Base-by-base conservation (phyloP, 2,797 vertebrate species). In the Typhlichthys subterraneus region DNA sequence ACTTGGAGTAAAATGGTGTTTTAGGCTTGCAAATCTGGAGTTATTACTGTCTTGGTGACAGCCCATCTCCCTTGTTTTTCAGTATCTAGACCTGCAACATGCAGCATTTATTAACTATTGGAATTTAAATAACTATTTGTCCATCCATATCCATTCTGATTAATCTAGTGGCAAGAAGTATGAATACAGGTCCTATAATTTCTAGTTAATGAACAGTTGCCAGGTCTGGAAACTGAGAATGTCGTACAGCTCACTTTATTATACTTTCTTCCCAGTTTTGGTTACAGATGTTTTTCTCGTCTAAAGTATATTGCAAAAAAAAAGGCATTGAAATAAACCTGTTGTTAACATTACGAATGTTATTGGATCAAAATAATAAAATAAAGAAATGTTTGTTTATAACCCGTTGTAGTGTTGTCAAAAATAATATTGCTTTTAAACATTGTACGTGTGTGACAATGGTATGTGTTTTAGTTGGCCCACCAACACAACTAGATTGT, bases 311-410 rank as follows among this genome's bases (percentile, higher is more conserved):
- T 38, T 54, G 53, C 2, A 13, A 55, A 15, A 17, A 17, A 33
- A 55, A 55, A 8, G 7, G 4, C 57, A 63, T 72, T 65, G 23
- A 63, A 76, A 69, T 72, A 65, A 74, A 77, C 53, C 47, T n/a
- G 73, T 72, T 57, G 69, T 23, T 70, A 79, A 70, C 62, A 54
- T 79, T 76, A 63, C 79, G 38, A 76, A 72, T 59, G 67, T 59
- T 48, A 73, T 66, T 66, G 65, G 66, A 80, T 77, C 47, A 1
- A 69, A 76, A 81, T 73, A 7, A 12, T 59, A 67, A 72, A 91
- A 90, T 91, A 89, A 90, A 90, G 73, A 49, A 61, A 38, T 12
- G 74, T 45, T 81, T 85, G 80, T 90, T 90, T 89, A 63, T 87
- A 84, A 60, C 29, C 5, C 55, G 52, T 53, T 61, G 23, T 23